Percentiles rank a stretch among this genome's conserved stretches.
Conservation (phyloP, 1,140 invertebrate genomes). For the Aphidius gifuensis region DNA sequence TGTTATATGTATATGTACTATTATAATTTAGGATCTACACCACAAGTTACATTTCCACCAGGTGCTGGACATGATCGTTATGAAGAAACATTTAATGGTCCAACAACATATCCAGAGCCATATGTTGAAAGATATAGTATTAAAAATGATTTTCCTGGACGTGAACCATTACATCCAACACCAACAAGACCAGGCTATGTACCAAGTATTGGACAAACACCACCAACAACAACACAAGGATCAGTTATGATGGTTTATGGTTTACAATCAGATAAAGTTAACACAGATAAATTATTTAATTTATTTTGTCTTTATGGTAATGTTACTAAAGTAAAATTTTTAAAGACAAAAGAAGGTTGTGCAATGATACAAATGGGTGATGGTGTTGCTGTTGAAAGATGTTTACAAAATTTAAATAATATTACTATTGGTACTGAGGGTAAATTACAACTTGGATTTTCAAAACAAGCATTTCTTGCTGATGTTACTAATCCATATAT, state of each 20-base stretch:
- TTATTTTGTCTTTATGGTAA: conserved; percentile 98
- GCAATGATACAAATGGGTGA: conserved; percentile 99
- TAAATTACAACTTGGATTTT: conserved; percentile 73
- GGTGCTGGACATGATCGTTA: conserved; percentile 53
- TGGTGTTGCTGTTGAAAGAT: conserved; percentile 87
- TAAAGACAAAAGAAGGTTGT: conserved; percentile 97
- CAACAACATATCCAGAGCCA: conserved; percentile 53
- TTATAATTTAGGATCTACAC: conserved; percentile 39
- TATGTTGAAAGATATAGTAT: conserved; percentile 56
- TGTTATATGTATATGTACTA: too few relatives aligned
- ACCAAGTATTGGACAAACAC: conserved; percentile 51
- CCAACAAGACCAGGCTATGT: conserved; percentile 53
- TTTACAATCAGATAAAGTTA: conserved; percentile 87
- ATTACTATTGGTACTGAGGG: conserved; percentile 71
- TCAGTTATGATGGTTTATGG: conserved; percentile 98
- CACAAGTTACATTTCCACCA: conserved; percentile 48
- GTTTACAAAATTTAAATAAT: conserved; percentile 92
- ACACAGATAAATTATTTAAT: conserved; percentile 97
- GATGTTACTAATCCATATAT: conserved; percentile 96
- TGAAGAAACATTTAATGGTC: conserved; percentile 55
- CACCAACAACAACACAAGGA: conserved; percentile 61
- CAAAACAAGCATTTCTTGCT: conserved; percentile 94
- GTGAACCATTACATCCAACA: conserved; percentile 53
- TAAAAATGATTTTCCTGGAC: conserved; percentile 51
- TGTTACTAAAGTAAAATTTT: conserved; percentile 95